phyloP scores from a whole-genome alignment of 2,888 invertebrate genomes.

The Didymodactylos carnosus region DNA sequence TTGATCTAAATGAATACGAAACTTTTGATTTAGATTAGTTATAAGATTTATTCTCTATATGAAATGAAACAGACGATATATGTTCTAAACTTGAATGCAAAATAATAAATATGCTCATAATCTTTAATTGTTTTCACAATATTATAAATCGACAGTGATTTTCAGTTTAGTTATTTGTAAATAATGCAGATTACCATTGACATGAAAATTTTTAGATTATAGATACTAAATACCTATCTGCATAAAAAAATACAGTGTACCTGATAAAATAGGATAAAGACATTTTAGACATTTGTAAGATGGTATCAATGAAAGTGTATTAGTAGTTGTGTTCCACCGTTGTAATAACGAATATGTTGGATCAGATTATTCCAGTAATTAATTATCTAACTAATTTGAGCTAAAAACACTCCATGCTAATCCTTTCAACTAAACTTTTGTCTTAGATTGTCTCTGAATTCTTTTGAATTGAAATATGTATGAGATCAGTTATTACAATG shows the following conservation, averaged over 20 bases:
- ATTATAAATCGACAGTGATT: constrained; percentile 17
- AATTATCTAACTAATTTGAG: constrained; percentile 21
- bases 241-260: constrained; percentile 17
- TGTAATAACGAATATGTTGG: background rate
- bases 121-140: background rate
- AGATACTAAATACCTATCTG: background rate
- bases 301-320: constrained; percentile 29
- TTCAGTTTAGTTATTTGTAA: constrained; percentile 30
- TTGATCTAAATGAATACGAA: constrained; percentile 31
- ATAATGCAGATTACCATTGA: constrained; percentile 27
- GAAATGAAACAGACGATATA: background rate
- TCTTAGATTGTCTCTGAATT: constrained; percentile 27
- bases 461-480: constrained; percentile 32
- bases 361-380: background rate
- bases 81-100: background rate
- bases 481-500: constrained; percentile 33
- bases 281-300: constrained; percentile 31
- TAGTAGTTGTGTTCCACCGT: constrained; percentile 22
- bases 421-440: too few relatives aligned
- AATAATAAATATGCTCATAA: background rate
- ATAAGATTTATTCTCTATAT: background rate
- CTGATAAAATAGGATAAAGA: constrained; percentile 26
- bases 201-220: background rate
- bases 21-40: constrained; percentile 18
- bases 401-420: constrained; percentile 31